Percentiles rank a stretch among this genome's conserved stretches.
phyloP scores from a whole-genome alignment of 2,797 vertebrate species.

The Sternotherus odoratus region DNA sequence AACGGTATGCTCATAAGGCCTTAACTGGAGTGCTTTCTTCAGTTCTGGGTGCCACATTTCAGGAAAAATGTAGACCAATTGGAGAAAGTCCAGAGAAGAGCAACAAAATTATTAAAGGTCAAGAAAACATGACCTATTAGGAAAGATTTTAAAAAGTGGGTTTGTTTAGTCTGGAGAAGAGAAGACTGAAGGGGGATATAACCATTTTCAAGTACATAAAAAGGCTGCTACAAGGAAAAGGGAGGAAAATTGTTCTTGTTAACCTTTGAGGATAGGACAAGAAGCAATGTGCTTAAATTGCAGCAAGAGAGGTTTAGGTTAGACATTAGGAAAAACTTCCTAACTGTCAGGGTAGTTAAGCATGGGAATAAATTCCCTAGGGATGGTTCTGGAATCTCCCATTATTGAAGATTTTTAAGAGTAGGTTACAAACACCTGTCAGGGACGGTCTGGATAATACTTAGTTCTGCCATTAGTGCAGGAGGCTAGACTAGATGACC shows the following conservation, averaged over 20 bases:
- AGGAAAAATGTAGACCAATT: background rate
- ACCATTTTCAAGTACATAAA: background rate
- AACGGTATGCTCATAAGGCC: background rate
- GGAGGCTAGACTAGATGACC: background rate
- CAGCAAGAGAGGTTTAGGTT: background rate
- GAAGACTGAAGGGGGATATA: background rate
- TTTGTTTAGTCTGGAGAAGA: background rate
- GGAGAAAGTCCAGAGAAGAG: background rate
- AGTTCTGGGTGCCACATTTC: background rate
- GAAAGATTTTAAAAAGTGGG: background rate
- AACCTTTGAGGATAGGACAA: background rate
- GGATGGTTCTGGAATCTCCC: background rate
- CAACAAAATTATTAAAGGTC: background rate
- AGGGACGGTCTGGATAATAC: background rate
- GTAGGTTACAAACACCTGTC: background rate
- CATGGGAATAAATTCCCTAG: background rate
- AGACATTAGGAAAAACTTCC: background rate
- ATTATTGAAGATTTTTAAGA: background rate
- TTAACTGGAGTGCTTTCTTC: background rate
- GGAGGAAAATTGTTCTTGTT: background rate
- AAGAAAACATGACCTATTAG: background rate
- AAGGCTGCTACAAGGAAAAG: background rate
- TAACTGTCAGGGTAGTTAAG: background rate
- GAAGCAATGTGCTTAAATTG: background rate
- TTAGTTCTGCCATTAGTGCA: background rate